These are phyloP conservation scores for Ephestia elutella DNA, from an alignment of 1,140 invertebrate genomes.

Conservation along the genomic window DNA sequence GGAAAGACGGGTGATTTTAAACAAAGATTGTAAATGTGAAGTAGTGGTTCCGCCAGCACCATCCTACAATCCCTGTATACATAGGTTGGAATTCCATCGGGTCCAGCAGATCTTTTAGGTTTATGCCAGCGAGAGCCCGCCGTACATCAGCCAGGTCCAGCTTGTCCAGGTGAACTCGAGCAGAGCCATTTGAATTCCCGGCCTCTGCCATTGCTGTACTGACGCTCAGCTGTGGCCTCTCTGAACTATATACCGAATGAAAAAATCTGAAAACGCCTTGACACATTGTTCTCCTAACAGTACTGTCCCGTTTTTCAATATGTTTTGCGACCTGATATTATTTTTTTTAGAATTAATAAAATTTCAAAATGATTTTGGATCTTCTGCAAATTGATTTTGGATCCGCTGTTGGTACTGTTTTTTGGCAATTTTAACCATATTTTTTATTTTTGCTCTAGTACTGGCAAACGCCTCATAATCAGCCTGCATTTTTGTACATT, in stretches of 20 bases:
- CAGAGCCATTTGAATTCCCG: conserved; percentile 16
- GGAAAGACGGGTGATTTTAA: background rate
- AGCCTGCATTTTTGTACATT: too few relatives aligned
- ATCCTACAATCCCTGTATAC: conserved; percentile 25
- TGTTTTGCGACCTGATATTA: conserved; percentile 2
- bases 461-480: too few relatives aligned
- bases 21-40: conserved; percentile 22
- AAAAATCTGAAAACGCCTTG: conserved; percentile 12
- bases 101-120: conserved; percentile 23
- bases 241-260: conserved; percentile 7
- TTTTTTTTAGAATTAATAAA: conserved; percentile 9
- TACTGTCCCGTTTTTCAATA: conserved; percentile 11
- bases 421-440: background rate
- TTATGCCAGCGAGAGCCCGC: too few relatives aligned
- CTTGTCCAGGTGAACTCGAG: too few relatives aligned
- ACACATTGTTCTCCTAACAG: conserved; percentile 9
- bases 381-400: too few relatives aligned
- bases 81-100: conserved; percentile 28
- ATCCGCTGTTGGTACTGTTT: conserved; percentile 17
- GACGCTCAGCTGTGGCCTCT: background rate
- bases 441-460: conserved; percentile 9
- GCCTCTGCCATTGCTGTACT: too few relatives aligned
- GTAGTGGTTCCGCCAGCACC: conserved; percentile 18
- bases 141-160: too few relatives aligned
- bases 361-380: too few relatives aligned